Evolutionary conservation across 2,797 vertebrate genomes (phyloP), one percentile per base, ranked within the genome.

Genomic region (Enteromius viviparus): DNA sequence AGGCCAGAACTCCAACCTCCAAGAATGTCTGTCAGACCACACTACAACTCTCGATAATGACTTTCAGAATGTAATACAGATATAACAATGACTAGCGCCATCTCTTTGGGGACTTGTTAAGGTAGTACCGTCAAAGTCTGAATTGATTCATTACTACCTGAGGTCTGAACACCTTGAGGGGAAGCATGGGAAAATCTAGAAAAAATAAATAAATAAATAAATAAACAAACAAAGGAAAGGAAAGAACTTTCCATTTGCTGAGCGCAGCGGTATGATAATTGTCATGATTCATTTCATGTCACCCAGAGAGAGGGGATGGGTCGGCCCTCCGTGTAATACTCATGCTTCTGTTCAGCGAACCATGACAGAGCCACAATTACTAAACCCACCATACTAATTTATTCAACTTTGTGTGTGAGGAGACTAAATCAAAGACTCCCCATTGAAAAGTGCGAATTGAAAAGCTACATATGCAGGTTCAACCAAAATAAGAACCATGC

Each of bases 271-370:
- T 80, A 80, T 68, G 49, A 80, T 74, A 75, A 80, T 74, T 68
- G 58, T 84, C 58, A 75, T 45, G 51, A 84, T 79, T 68, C 29
- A 76, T 84, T 84, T 80, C 47, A 68, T 72, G 34, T 80, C 34
- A 80, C 78, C 60, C 10, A 76, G 62, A 45, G 26, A 80, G 49
- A 80, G 23, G 37, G 55, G 49, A 45, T 37, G 12, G 68, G 62
- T 42, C 12, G 4, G 47, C 51, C 37, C 64, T 74, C 29, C 1
- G 4, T 76, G 72, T 69, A 76, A 68, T n/a, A 70, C 51, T 37
- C 51, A 1, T 47, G 34, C 64, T 21, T 77, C 74, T 70, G 51
- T 62, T 77, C 49, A n/a, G 23, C 17, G 1, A 37, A 76, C 60
- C 49, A 68, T 58, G 72, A 77, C 34, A 60, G 42, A 49, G 74